phyloP scores from a whole-genome alignment of 2,113 vertebrate species.

The Motacilla alba region DNA sequence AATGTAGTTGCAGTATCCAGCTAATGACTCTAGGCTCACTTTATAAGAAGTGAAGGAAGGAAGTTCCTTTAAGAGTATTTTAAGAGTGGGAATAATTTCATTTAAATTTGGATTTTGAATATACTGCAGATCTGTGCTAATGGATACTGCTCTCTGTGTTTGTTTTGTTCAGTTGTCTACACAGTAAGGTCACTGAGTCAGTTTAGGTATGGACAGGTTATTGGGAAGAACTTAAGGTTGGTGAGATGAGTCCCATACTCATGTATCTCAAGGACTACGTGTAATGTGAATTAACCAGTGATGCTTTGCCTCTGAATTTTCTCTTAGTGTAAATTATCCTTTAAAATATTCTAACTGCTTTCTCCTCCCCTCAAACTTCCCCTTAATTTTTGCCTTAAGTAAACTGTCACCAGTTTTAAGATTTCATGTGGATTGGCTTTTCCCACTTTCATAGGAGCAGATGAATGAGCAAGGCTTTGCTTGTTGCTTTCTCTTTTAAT shows the following conservation, averaged over 20 bases:
- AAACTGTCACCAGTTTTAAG: not conserved
- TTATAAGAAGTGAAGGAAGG: not conserved
- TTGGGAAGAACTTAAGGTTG: not conserved
- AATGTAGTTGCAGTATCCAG: not conserved
- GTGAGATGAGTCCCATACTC: not conserved
- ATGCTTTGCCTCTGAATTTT: not conserved
- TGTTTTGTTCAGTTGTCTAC: not conserved
- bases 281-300: not conserved
- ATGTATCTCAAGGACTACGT: not conserved
- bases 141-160: not conserved
- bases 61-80: not conserved
- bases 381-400: not conserved
- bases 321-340: not conserved
- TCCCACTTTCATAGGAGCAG: not conserved
- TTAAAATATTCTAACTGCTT: not conserved
- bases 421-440: not conserved
- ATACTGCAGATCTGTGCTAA: not conserved
- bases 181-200: not conserved
- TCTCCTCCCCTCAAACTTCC: not conserved
- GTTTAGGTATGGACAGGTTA: not conserved
- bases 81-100: not conserved
- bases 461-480: not conserved
- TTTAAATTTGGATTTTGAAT: not conserved
- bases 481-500: not conserved
- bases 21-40: not conserved